These are phyloP conservation scores for Harpagifer antarcticus DNA, from an alignment of 2,797 vertebrate genomes.

Conservation along the genomic window DNA sequence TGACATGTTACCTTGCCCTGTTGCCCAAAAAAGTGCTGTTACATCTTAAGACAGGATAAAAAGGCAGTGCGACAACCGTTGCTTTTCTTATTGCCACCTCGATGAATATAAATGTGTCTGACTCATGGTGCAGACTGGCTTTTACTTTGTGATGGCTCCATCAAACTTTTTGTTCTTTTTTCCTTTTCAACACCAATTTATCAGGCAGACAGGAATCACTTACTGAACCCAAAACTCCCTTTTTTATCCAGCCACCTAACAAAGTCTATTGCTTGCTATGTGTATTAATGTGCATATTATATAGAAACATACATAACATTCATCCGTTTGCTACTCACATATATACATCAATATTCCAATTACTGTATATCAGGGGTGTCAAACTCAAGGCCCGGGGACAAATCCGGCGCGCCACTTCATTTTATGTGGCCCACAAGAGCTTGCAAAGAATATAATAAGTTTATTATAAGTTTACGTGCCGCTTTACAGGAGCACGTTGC, in stretches of 20 bases:
- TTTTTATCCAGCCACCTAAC: constrained; percentile 3
- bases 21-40: neutral
- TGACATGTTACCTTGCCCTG: neutral
- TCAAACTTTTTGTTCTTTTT: constrained; percentile 24
- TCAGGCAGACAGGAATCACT: constrained; percentile 21
- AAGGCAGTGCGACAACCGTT: neutral
- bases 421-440: too few species aligned
- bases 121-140: constrained; percentile 19
- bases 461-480: too few species aligned
- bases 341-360: too few species aligned
- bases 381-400: too few species aligned
- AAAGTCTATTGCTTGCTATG: constrained; percentile 16
- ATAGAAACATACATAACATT: too few species aligned
- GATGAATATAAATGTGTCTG: constrained; percentile 1
- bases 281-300: constrained; percentile 1
- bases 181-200: constrained; percentile 34
- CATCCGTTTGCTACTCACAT: too few species aligned
- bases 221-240: constrained; percentile 13
- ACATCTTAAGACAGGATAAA: neutral
- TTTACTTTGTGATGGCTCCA: constrained; percentile 35
- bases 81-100: neutral
- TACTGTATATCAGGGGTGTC: too few species aligned
- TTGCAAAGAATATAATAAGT: too few species aligned
- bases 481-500: too few species aligned
- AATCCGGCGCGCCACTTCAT: too few species aligned